Evolutionary conservation across 1,140 invertebrate species (phyloP).

Genomic region (Triops longicaudatus): DNA sequence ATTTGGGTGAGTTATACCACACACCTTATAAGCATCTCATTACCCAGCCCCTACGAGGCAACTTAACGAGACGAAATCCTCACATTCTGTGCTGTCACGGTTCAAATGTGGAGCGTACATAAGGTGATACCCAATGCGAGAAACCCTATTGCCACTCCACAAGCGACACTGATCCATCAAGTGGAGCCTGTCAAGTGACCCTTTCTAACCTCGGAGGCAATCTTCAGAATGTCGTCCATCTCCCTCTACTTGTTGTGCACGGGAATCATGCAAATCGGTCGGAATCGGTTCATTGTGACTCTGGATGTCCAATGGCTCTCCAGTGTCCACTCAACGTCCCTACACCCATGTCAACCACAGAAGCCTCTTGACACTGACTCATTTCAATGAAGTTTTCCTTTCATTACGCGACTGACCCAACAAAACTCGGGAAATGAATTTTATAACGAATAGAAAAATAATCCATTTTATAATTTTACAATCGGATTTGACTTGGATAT

Average conservation of each 20-base stretch:
- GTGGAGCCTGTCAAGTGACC: conserved; percentile 4
- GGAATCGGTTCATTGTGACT: background rate
- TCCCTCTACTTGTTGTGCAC: conserved; percentile 1
- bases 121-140: background rate
- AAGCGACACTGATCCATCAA: background rate
- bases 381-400: background rate
- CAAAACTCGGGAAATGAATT: background rate
- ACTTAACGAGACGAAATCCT: conserved; percentile 6
- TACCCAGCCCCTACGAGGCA: background rate
- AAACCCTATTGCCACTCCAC: conserved; percentile 1
- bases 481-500: too few species aligned
- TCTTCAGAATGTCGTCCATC: conserved; percentile 7
- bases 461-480: background rate
- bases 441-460: background rate
- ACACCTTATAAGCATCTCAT: conserved; percentile 11
- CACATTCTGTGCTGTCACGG: background rate
- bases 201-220: conserved; percentile 4
- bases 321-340: background rate
- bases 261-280: conserved; percentile 6
- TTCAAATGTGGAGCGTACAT: background rate
- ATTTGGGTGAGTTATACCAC: background rate
- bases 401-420: background rate
- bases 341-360: background rate
- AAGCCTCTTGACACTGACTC: background rate
- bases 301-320: conserved; percentile 2